Evolutionary conservation across 2,797 vertebrate genomes (phyloP).

Genomic region (Tragopan temminckii): DNA sequence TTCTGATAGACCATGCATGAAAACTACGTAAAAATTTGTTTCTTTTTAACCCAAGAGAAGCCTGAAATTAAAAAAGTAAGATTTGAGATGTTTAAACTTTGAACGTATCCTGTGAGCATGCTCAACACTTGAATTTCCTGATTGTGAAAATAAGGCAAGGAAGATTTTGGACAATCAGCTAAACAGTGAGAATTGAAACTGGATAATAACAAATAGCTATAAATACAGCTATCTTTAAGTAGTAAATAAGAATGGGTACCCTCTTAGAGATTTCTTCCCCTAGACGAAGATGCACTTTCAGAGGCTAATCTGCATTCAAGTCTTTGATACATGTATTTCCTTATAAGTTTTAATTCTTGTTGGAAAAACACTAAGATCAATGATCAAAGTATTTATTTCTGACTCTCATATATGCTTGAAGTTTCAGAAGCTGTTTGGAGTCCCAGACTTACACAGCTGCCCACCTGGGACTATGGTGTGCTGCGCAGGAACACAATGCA

Average conservation of each 20-base stretch:
- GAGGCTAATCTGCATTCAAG: neutral
- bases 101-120: neutral
- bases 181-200: neutral
- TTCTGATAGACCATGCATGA: neutral
- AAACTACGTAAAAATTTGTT: neutral
- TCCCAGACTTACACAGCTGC: neutral
- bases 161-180: neutral
- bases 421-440: neutral
- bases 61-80: neutral
- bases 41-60: neutral
- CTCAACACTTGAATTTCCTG: neutral
- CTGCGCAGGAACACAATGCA: rapidly evolving
- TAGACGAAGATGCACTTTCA: neutral
- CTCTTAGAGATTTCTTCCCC: neutral
- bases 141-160: neutral
- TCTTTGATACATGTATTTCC: neutral
- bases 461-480: neutral
- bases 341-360: neutral
- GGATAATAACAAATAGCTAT: neutral
- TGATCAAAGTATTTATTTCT: neutral
- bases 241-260: neutral
- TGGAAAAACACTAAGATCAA: neutral
- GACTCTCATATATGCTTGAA: neutral
- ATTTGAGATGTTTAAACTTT: neutral
- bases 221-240: neutral